Evolutionary conservation across 2,113 vertebrate genomes (phyloP).

Genomic region (Notiomystis cincta): DNA sequence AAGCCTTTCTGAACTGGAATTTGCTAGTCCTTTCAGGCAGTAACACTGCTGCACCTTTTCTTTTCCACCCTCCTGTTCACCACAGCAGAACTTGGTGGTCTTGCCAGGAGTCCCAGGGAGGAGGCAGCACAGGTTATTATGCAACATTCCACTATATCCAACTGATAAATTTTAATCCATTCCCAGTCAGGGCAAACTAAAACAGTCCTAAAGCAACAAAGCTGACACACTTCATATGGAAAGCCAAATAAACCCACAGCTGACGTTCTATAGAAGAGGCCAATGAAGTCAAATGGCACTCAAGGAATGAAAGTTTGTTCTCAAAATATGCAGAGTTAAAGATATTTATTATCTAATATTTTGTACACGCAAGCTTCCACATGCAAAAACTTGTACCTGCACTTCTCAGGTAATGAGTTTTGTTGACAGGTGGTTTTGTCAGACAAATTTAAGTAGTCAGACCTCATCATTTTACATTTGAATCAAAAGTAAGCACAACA

Average conservation of each 20-base stretch:
- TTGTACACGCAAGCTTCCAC: background rate
- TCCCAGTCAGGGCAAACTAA: background rate
- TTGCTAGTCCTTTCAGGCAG: background rate
- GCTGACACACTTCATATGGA: background rate
- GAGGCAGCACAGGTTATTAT: background rate
- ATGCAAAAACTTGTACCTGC: background rate
- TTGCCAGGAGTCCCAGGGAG: background rate
- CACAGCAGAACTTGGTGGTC: background rate
- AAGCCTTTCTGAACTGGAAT: background rate
- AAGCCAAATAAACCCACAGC: background rate
- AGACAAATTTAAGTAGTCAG: background rate
- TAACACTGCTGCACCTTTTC: background rate
- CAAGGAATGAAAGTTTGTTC: background rate
- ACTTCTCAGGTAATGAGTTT: background rate
- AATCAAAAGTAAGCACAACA: background rate
- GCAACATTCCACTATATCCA: background rate
- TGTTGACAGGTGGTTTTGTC: background rate
- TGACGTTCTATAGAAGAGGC: background rate
- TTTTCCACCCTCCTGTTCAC: background rate
- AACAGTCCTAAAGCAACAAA: background rate
- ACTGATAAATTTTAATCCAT: background rate
- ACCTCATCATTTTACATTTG: background rate
- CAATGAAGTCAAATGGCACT: background rate
- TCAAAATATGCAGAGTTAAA: background rate
- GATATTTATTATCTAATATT: background rate